phyloP scores from a whole-genome alignment of 2,888 invertebrate species.

The Eupithecia inturbata region DNA sequence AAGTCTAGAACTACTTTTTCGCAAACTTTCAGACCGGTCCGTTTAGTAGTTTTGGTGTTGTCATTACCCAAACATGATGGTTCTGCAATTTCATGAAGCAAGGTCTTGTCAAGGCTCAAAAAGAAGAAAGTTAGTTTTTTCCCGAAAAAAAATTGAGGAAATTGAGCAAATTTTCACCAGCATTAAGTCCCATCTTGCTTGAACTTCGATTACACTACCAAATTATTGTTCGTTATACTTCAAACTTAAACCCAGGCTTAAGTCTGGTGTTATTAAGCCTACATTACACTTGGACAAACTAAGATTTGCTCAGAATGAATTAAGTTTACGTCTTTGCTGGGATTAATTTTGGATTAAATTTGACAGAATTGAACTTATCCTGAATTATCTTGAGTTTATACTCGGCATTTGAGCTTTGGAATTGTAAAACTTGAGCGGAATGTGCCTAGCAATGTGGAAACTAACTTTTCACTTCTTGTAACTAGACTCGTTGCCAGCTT shows the following conservation, averaged over 20 bases:
- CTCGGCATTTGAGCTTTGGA: conserved; percentile 13
- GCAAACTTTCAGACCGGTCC: neutral
- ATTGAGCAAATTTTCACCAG: neutral
- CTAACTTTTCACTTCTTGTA: conserved; percentile 8
- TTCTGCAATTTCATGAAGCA: neutral
- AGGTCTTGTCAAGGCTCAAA: neutral
- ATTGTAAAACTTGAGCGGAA: conserved; percentile 15
- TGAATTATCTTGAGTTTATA: conserved; percentile 20
- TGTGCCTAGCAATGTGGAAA: conserved; percentile 12
- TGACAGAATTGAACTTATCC: conserved; percentile 44
- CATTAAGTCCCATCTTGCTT: neutral
- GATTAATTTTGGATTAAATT: conserved; percentile 48
- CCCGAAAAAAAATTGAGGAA: too few relatives aligned
- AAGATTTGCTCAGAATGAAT: conserved; percentile 45
- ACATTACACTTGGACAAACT: conserved; percentile 48
- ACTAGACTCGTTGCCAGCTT: neutral
- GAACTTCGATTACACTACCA: conserved; percentile 11
- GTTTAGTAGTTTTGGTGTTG: neutral
- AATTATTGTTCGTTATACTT: conserved; percentile 39
- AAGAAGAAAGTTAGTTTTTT: neutral
- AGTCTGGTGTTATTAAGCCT: conserved; percentile 45
- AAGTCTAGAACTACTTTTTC: neutral
- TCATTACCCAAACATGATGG: neutral
- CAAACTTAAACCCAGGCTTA: conserved; percentile 43
- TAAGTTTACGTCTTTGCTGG: conserved; percentile 45